Evolutionary conservation across 2,797 vertebrate genomes (phyloP), one percentile per base, ranked within the genome.

Genomic region (Artibeus lituratus): DNA sequence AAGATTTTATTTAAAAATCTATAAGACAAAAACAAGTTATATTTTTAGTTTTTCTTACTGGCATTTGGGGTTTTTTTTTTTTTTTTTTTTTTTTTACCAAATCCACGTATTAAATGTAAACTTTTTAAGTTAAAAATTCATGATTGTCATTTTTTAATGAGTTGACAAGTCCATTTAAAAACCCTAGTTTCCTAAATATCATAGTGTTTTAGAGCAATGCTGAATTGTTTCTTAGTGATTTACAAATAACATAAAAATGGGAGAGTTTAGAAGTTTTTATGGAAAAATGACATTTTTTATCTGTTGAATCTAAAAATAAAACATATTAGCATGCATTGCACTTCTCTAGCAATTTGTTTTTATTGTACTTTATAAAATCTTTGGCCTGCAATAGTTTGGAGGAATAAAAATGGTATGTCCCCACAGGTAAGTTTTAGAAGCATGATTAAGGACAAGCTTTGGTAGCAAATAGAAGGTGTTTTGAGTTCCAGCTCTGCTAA

Each of bases 251-350:
- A 62, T 19, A 21, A 83, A 88, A 81, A 32, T 73, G 37, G 76
- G 21, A 32, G 16, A 35, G 19, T 73, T 77, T 87, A 87, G 11
- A 84, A 90, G 18, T 1, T 24, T 90, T 62, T 77, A 62, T 42
- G n/a, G 19, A n/a, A 82, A 82, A 72, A n/a, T 76, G 2, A 65
- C 49, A 76, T 32, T 73, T 87, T 57, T n/a, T 57, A 44, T 49
- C 10, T 90, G 24, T 72, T 96, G 10, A 59, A 37, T 76, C 49
- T 73, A 70, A 96, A 95, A 90, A 49, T 42, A 82, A 90, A 69
- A 47, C 8, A 59, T 19, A 42, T 5, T 22, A 18, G 6, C 6
- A 77, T 55, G 10, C 22, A 80, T 70, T 87, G 85, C 2, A 57
- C n/a, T 73, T 95, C 35, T 59, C 24, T 78, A 80, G 5, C 77